Percentiles rank a stretch among this genome's conserved stretches.
phyloP scores from a whole-genome alignment of 2,113 vertebrate genomes.

The Indicator maculatus region DNA sequence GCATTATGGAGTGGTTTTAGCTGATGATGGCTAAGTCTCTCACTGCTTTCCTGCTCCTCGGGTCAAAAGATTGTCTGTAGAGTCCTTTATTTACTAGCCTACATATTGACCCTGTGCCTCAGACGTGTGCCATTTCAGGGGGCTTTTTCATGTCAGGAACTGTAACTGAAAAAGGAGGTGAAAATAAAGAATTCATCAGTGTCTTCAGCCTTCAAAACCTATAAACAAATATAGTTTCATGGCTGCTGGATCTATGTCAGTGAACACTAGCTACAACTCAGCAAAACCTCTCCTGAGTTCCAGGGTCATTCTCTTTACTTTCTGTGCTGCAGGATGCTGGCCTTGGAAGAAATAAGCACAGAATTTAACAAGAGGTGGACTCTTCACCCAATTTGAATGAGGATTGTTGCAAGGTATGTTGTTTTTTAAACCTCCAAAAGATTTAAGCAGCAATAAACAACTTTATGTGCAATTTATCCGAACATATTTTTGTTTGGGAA shows the following conservation, averaged over 20 bases:
- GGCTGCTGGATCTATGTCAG: background rate
- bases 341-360: background rate
- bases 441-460: slow-evolving; percentile 71
- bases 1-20: background rate
- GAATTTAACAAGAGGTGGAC: background rate
- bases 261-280: background rate
- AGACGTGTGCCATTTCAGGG: background rate
- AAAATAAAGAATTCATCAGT: background rate
- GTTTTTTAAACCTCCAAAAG: slow-evolving; percentile 6
- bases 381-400: background rate
- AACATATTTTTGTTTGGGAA: slow-evolving; percentile 65
- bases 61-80: background rate
- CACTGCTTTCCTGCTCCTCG: background rate
- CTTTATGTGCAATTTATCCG: slow-evolving; percentile 69
- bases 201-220: background rate
- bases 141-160: background rate
- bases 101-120: background rate
- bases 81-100: background rate
- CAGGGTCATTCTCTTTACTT: background rate
- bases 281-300: background rate
- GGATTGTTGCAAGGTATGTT: background rate
- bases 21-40: background rate
- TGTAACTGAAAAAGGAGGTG: background rate
- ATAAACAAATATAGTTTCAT: background rate
- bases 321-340: background rate